phyloP scores from a whole-genome alignment of 2,113 vertebrate species.

The Beaufortia kweichowensis region DNA sequence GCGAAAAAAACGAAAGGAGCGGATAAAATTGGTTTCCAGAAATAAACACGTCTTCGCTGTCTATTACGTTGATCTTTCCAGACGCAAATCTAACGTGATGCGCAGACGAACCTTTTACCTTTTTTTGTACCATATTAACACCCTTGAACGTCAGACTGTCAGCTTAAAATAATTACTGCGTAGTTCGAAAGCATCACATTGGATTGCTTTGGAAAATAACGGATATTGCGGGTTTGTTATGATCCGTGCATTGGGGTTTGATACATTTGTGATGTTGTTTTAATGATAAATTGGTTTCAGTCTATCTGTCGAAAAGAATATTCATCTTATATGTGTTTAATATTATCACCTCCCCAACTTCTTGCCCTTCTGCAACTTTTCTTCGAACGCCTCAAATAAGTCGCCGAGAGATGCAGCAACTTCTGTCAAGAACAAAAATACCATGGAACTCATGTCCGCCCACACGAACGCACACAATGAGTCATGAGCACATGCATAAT shows the following conservation, averaged over 20 bases:
- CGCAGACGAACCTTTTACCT: background rate
- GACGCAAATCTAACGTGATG: background rate
- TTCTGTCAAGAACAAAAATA: slow-evolving; percentile 50
- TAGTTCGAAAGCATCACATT: background rate
- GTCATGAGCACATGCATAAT: slow-evolving; percentile 41
- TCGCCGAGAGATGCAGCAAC: slow-evolving; percentile 20
- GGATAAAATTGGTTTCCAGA: slow-evolving; percentile 30
- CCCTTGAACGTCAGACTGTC: background rate
- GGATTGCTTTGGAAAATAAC: background rate
- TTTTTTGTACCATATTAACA: background rate
- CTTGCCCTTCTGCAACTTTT: background rate
- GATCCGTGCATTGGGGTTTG: slow-evolving; percentile 7
- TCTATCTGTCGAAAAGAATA: too few species aligned
- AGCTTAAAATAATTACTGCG: background rate
- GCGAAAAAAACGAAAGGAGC: background rate
- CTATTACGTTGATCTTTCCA: slow-evolving; percentile 26
- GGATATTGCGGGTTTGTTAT: background rate
- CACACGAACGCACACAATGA: slow-evolving; percentile 44
- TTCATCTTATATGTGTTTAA: background rate
- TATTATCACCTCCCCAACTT: background rate
- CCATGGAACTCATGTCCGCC: slow-evolving; percentile 29
- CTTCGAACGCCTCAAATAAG: background rate
- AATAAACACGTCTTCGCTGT: slow-evolving; percentile 27
- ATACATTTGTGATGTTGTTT: too few species aligned
- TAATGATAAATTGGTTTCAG: too few species aligned